Evolutionary conservation across 1,140 invertebrate genomes (phyloP).

Genomic region (Drosophila triauraria): DNA sequence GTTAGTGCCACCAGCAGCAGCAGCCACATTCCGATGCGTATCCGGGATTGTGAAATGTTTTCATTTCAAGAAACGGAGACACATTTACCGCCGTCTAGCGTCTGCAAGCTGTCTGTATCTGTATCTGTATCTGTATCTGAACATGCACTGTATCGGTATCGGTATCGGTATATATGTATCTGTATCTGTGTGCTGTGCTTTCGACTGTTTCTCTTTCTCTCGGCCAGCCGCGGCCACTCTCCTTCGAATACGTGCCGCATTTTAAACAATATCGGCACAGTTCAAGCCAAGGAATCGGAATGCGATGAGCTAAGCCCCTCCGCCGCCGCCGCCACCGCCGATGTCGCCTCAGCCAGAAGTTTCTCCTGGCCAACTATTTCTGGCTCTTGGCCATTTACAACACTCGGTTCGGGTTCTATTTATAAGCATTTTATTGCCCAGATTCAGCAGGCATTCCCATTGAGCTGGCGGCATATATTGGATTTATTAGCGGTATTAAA

Average conservation of each 20-base stretch:
- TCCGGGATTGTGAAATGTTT: conserved; percentile 83
- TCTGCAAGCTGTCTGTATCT: conserved; percentile 70
- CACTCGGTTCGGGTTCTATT: conserved; percentile 50
- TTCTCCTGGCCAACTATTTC: conserved; percentile 58
- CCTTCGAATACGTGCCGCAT: conserved; percentile 73
- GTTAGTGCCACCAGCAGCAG: conserved; percentile 40
- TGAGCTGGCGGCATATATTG: conserved; percentile 25
- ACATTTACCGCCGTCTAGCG: conserved; percentile 68
- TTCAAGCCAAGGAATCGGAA: conserved; percentile 48
- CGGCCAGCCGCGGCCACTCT: conserved; percentile 63
- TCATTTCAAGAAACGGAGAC: conserved; percentile 72
- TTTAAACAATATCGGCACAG: conserved; percentile 70
- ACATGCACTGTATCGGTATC: conserved; percentile 15
- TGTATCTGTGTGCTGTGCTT: conserved; percentile 10
- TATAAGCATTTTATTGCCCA: conserved; percentile 59
- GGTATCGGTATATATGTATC: conserved; percentile 11
- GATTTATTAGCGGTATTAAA: conserved; percentile 33
- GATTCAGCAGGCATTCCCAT: conserved; percentile 26
- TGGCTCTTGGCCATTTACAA: conserved; percentile 45
- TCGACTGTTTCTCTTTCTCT: conserved; percentile 49
- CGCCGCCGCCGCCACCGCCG: not conserved
- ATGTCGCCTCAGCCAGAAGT: conserved; percentile 20
- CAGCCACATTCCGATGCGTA: conserved; percentile 78
- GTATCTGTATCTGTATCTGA: conserved; percentile 25
- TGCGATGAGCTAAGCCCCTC: conserved; percentile 47